Evolutionary conservation across 2,888 invertebrate genomes (phyloP).

Genomic region (Tetragnatha montana): DNA sequence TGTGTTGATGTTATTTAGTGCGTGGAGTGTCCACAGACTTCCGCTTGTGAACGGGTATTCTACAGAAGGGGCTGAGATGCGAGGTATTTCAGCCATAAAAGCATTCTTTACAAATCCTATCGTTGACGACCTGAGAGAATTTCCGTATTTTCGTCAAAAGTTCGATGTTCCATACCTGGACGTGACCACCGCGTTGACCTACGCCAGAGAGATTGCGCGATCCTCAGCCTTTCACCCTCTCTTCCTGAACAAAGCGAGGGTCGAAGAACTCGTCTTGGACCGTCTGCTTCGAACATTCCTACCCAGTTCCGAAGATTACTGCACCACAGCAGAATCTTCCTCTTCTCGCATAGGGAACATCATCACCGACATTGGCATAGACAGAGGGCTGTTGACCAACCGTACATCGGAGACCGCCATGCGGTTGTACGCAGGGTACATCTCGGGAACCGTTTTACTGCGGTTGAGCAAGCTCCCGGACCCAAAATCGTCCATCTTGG

Average conservation of each 20-base stretch:
- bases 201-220: conserved; percentile 27
- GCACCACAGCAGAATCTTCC: not conserved
- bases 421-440: not conserved
- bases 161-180: conserved; percentile 12
- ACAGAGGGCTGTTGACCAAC: not conserved
- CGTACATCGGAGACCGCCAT: not conserved
- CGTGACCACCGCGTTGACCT: not conserved
- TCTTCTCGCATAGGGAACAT: not conserved
- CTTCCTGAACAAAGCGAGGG: not conserved
- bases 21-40: not conserved
- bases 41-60: too few species aligned
- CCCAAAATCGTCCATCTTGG: not conserved
- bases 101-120: conserved; percentile 12
- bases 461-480: conserved; percentile 15
- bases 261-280: conserved; percentile 25
- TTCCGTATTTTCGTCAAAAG: not conserved
- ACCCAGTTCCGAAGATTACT: conserved; percentile 1
- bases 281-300: not conserved
- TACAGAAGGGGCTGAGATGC: too few species aligned
- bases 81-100: not conserved
- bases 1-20: not conserved
- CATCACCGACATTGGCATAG: conserved; percentile 1
- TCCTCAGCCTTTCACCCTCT: conserved; percentile 6
- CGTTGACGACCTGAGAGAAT: not conserved
- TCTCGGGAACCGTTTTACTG: conserved; percentile 22